Conservation (phyloP, 2,797 vertebrate species). For the Lophius americanus region DNA sequence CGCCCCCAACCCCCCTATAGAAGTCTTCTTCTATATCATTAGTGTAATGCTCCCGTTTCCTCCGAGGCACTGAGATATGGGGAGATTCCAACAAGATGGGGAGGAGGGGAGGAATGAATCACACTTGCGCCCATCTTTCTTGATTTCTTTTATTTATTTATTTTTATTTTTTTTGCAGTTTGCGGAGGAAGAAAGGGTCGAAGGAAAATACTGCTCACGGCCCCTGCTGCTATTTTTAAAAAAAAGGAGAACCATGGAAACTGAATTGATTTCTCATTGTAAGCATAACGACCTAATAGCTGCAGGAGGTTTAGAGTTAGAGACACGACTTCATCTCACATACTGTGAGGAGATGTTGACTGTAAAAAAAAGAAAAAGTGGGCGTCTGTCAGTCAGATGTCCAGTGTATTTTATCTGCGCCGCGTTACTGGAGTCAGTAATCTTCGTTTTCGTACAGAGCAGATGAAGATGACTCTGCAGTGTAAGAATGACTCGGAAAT, state of each 20-base stretch:
- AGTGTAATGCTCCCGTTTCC: constrained; percentile 73
- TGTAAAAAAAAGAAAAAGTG: too few relatives aligned
- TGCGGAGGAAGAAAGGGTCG: constrained; percentile 21
- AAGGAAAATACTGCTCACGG: constrained; percentile 11
- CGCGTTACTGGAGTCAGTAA: background rate
- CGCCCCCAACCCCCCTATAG: background rate
- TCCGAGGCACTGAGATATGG: constrained; percentile 53
- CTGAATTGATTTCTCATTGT: constrained; percentile 9
- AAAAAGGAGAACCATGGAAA: constrained; percentile 1
- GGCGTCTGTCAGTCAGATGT: too few relatives aligned
- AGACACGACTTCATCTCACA: too few relatives aligned
- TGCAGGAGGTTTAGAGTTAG: background rate
- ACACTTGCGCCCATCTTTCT: constrained; percentile 27
- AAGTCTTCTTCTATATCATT: constrained; percentile 68
- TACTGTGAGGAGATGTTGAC: too few relatives aligned
- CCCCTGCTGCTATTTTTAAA: constrained; percentile 17
- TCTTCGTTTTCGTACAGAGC: too few relatives aligned
- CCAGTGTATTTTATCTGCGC: background rate
- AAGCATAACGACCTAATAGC: constrained; percentile 1
- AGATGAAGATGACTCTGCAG: too few relatives aligned
- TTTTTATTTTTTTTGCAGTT: constrained; percentile 26
- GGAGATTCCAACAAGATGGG: constrained; percentile 50
- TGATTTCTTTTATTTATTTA: too few relatives aligned
- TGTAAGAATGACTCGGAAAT: too few relatives aligned
- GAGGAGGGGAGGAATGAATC: constrained; percentile 60